Base-by-base conservation (phyloP, 2,888 invertebrate species). In the Tachina grossa region DNA sequence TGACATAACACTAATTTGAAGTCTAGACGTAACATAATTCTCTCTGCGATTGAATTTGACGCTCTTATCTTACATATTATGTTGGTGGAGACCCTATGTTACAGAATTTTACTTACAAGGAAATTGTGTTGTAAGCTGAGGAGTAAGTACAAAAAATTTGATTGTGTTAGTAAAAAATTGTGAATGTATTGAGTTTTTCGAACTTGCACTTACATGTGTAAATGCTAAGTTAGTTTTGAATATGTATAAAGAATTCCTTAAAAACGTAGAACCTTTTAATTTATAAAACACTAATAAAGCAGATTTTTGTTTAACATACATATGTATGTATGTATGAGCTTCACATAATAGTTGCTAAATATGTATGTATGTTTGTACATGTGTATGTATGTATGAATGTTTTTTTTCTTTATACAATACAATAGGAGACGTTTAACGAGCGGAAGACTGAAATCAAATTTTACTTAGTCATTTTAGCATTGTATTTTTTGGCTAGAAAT, bases 371-470 rank as follows among this genome's bases (percentile, higher is more conserved):
- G 1, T 31, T n/a, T n/a, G n/a, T n/a, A n/a, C n/a, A n/a, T n/a
- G n/a, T n/a, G n/a, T n/a, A 31, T 31, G 31, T 31, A 31, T 31
- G 31, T 31, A 47, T n/a, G 41, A 2, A 4, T 16, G 51, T 51
- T 59, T 68, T 49, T 61, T 49, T 19, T 63, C 45, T 41, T 55
- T 55, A n/a, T 39, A 6, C 3, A 53, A 13, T 68, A 63, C 51
- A 61, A 59, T 43, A 69, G 68, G 77, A 68, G 61, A 55, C 55
- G 31, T 65, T 65, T 76, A 68, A n/a, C 43, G 31, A 79, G 39
- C 68, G 59, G 47, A 53, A 69, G 51, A 47, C 43, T 51, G 43
- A 59, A 61, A 41, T n/a, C 16, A 77, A 77, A 68, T 61, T 66
- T 53, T 53, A 19, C 53, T 53, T 16, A 71, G 71, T 79, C 78